These are phyloP conservation scores for Patiria pectinifera DNA, from an alignment of 53 echinoderm and acorn worm species.

Conservation along the genomic window DNA sequence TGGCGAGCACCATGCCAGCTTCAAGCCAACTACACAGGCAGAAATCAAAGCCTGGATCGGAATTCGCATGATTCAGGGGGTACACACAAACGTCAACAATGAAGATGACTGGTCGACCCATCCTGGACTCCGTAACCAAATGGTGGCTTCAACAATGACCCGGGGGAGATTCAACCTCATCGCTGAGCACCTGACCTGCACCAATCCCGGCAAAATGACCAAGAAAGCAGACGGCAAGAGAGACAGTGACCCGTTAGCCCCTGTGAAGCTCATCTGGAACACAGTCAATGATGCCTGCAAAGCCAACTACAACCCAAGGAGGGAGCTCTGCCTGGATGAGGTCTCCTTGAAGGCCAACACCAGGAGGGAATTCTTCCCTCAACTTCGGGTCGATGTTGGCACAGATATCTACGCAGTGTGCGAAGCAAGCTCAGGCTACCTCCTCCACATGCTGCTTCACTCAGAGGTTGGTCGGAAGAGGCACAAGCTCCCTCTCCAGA, in stretches of 20 bases:
- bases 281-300: constrained; percentile 38
- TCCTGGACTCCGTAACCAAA: constrained; percentile 17
- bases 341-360: constrained; percentile 1
- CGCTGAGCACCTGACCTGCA: constrained; percentile 34
- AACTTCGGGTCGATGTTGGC: not conserved
- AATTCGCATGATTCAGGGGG: constrained; percentile 48
- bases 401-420: constrained; percentile 32
- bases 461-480: constrained; percentile 5
- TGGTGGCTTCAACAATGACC: constrained; percentile 51
- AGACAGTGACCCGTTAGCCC: constrained; percentile 8
- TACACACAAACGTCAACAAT: constrained; percentile 17
- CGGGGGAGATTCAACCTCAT: constrained; percentile 29
- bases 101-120: constrained; percentile 30
- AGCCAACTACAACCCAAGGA: constrained; percentile 37
- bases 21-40: constrained; percentile 31
- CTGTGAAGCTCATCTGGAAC: constrained; percentile 35
- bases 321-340: constrained; percentile 48
- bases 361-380: not conserved
- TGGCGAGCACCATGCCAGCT: constrained; percentile 4
- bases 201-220: constrained; percentile 31
- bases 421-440: constrained; percentile 47
- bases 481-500: constrained; percentile 8
- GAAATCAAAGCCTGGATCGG: constrained; percentile 61
- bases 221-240: constrained; percentile 3
- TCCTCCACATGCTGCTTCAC: constrained; percentile 21